Base-by-base conservation (phyloP, 2,888 invertebrate genomes). In the Listrodromus nycthemerus region DNA sequence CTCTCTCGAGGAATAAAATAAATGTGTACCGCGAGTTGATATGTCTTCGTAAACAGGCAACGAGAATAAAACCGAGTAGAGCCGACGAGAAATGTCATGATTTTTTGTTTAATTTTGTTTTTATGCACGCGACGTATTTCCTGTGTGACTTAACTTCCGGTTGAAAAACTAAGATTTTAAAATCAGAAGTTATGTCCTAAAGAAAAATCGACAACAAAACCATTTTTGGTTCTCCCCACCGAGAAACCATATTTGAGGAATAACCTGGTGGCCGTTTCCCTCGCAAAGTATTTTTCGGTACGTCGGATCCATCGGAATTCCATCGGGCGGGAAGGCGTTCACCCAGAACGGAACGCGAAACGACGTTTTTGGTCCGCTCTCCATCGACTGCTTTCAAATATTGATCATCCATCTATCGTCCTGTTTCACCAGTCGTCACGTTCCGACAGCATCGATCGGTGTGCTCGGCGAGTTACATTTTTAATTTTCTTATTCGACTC, bases 401-500 rank as follows among this genome's bases (percentile, higher is more conserved):
- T 76, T 48, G 69, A 66, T 27, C 45, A 66, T 67, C 48, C 45
- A 61, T 27, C 48, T 45, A 21, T n/a, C 30, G 50, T n/a, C n/a
- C 33, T 55, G 41, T 24, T 37, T 37, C 24, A 65, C 16, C 55
- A 76, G n/a, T 50, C 61, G 30, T 69, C 33, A 61, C 37, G 30
- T 30, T 45, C 10, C 67, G 16, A 16, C 16, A 24, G 3, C 24
- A 45, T 13, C 52, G 61, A 61, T 61, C 27, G 61, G 27, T 16
- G 61, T 19, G 5, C 63, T 45, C 19, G 19, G 13, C 6, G 48
- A 81, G 87, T 87, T 90, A 86, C 85, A 90, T 88, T 90, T 90
- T 89, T 89, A 89, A 90, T 87, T 89, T 85, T 84, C 84, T 85
- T 82, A 86, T 84, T 84, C 85, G 84, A 24, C 50, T 66, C 21